Evolutionary conservation across 2,113 vertebrate species (phyloP).

Genomic region (Pelecanoides urinatrix): DNA sequence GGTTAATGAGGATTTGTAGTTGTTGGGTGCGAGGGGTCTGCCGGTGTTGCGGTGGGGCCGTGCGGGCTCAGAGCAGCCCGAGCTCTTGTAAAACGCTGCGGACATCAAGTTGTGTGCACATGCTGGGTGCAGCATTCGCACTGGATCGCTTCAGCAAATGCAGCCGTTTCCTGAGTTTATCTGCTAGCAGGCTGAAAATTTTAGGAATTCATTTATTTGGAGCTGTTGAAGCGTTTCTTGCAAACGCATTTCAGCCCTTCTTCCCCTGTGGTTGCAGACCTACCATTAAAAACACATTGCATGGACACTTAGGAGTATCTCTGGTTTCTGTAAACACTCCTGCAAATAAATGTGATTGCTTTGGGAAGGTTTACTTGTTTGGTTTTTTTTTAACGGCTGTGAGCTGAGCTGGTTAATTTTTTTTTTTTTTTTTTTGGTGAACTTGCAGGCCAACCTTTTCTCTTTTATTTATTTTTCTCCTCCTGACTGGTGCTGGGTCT

Average conservation of each 20-base stretch:
- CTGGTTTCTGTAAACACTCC: background rate
- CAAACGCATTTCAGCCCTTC: background rate
- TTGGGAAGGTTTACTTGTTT: background rate
- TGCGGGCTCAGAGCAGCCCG: background rate
- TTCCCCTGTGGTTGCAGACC: background rate
- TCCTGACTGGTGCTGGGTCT: background rate
- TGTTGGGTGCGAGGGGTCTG: background rate
- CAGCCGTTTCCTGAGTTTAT: background rate
- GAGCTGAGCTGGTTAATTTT: background rate
- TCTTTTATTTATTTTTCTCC: background rate
- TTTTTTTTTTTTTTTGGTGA: background rate
- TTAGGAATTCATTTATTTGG: background rate
- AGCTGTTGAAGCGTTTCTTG: background rate
- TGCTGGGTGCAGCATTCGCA: background rate
- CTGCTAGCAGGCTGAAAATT: background rate
- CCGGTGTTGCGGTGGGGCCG: fast-evolving
- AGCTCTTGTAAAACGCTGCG: fast-evolving
- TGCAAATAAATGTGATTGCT: background rate
- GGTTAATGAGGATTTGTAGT: background rate
- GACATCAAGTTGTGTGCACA: fast-evolving
- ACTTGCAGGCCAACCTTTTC: background rate
- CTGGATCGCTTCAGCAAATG: background rate
- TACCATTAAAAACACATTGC: background rate
- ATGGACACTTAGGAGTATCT: background rate
- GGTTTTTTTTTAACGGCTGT: background rate